Conservation (phyloP, 1,140 invertebrate genomes). For the Mizuhopecten yessoensis region DNA sequence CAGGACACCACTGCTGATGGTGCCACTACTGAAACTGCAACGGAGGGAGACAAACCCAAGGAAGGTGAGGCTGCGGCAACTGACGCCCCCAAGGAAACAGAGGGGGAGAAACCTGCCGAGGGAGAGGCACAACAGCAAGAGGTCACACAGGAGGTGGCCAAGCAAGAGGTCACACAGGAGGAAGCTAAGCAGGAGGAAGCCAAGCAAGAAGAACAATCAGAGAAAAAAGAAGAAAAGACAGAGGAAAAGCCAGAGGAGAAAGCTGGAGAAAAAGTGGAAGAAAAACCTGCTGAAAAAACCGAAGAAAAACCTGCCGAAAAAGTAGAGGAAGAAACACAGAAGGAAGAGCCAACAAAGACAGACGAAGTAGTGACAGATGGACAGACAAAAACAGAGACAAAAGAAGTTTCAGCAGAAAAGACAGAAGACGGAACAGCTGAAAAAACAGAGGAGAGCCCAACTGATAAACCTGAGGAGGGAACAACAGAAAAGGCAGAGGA, state of each 20-base stretch:
- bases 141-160: not conserved
- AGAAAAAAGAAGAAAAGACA: slow-evolving; percentile 42
- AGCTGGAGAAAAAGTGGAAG: not conserved
- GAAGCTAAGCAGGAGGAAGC: not conserved
- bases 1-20: slow-evolving; percentile 44
- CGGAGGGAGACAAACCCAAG: not conserved
- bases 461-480: slow-evolving; percentile 43
- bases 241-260: not conserved
- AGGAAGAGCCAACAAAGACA: slow-evolving; percentile 33
- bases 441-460: slow-evolving; percentile 45
- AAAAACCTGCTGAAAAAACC: slow-evolving; percentile 41
- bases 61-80: slow-evolving; percentile 8
- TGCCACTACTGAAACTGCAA: not conserved
- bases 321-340: slow-evolving; percentile 39
- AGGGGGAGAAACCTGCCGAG: slow-evolving; percentile 54
- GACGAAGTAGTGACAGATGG: slow-evolving; percentile 48
- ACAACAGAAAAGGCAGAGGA: slow-evolving; percentile 56
- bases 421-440: slow-evolving; percentile 7
- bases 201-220: slow-evolving; percentile 37
- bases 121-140: slow-evolving; percentile 10
- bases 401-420: slow-evolving; percentile 43
- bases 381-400: not conserved
- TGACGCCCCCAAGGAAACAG: slow-evolving; percentile 38
- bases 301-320: slow-evolving; percentile 57
- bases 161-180: not conserved